These are phyloP conservation scores for Prietella phreatophila DNA, from an alignment of 2,113 vertebrate species.

Conservation along the genomic window DNA sequence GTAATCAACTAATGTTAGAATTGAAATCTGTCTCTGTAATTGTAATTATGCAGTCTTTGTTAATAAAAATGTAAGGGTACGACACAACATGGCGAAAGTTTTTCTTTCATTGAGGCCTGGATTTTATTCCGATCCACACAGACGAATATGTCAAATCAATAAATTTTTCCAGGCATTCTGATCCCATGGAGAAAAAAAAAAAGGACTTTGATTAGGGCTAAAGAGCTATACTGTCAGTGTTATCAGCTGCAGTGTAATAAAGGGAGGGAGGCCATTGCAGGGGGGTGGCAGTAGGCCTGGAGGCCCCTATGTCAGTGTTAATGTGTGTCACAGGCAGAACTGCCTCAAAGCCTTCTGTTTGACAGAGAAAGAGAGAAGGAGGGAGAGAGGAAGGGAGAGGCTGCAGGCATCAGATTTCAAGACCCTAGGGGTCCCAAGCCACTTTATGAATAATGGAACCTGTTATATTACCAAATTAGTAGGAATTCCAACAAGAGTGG, in stretches of 20 bases:
- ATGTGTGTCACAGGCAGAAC: slow-evolving; percentile 60
- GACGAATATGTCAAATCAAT: neutral
- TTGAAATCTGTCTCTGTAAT: slow-evolving; percentile 27
- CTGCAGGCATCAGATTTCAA: slow-evolving; percentile 48
- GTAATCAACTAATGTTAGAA: slow-evolving; percentile 48
- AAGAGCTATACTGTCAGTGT: slow-evolving; percentile 7
- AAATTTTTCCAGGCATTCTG: neutral
- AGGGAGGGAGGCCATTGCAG: slow-evolving; percentile 50
- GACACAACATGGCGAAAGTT: slow-evolving; percentile 1
- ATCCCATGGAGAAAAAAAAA: neutral
- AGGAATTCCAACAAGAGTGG: slow-evolving; percentile 5
- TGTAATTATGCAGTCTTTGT: slow-evolving; percentile 40
- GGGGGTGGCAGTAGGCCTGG: slow-evolving; percentile 51
- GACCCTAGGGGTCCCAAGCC: neutral
- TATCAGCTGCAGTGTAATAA: slow-evolving; percentile 6
- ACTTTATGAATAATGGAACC: slow-evolving; percentile 25
- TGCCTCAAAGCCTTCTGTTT: slow-evolving; percentile 26
- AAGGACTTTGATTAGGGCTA: neutral
- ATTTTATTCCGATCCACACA: neutral
- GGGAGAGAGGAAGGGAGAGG: slow-evolving; percentile 13
- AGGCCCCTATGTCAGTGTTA: slow-evolving; percentile 67
- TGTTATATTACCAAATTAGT: slow-evolving; percentile 23
- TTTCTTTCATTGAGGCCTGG: neutral
- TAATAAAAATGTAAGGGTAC: slow-evolving; percentile 41
- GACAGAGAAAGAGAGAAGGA: slow-evolving; percentile 19